Evolutionary conservation across 2,113 vertebrate species (phyloP).

Genomic region (Lepus europaeus): DNA sequence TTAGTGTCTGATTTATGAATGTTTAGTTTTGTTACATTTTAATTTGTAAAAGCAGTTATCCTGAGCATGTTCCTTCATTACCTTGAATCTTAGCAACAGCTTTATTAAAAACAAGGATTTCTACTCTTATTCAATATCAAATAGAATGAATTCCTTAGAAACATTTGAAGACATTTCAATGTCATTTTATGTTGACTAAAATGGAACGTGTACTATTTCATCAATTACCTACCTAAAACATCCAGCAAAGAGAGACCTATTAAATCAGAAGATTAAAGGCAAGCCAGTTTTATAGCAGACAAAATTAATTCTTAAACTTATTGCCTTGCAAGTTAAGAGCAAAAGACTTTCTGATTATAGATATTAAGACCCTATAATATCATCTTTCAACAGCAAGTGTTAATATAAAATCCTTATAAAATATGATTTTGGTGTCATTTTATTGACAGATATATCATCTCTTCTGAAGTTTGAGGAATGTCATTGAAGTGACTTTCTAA

Average conservation of each 20-base stretch:
- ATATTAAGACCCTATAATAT: constrained; percentile 81
- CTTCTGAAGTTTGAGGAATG: constrained; percentile 77
- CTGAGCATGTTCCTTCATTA: not conserved
- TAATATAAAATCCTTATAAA: constrained; percentile 83
- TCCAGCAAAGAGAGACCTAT: constrained; percentile 76
- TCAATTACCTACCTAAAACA: constrained; percentile 81
- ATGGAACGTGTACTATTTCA: constrained; percentile 66
- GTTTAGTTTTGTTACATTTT: constrained; percentile 2
- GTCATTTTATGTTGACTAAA: constrained; percentile 82
- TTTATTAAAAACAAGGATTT: constrained; percentile 33
- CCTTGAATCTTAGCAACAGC: not conserved
- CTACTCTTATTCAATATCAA: constrained; percentile 55
- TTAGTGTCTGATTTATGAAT: not conserved
- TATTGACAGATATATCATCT: constrained; percentile 80
- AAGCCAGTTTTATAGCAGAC: constrained; percentile 77
- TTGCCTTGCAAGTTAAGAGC: constrained; percentile 80
- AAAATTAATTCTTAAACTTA: constrained; percentile 84
- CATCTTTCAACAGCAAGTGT: constrained; percentile 80
- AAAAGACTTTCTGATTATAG: constrained; percentile 81
- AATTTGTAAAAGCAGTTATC: not conserved
- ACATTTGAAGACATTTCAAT: constrained; percentile 74
- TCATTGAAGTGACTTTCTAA: constrained; percentile 84
- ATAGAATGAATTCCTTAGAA: constrained; percentile 68
- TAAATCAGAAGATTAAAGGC: constrained; percentile 78
- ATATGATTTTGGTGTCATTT: constrained; percentile 83